Evolutionary conservation across 2,113 vertebrate species (phyloP), one percentile per base, ranked within the genome.

Genomic region (Coreoperca whiteheadi): DNA sequence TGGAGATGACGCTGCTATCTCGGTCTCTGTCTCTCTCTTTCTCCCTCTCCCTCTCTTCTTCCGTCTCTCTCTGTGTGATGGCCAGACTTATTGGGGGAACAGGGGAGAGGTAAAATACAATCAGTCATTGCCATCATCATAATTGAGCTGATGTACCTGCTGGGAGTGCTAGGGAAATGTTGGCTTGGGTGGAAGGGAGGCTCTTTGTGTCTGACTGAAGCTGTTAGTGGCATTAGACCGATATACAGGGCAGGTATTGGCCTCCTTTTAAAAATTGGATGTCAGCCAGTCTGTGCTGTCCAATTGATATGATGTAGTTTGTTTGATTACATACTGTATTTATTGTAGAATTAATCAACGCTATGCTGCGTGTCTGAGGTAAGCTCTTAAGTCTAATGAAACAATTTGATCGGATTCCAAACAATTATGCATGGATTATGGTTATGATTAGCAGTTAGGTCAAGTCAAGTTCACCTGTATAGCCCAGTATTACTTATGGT

Each of bases 101-200:
- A 90, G 92, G 90, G 86, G 86, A 91, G 91, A 89, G 74, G 90
- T 89, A 90, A 93, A 93, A 93, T 82, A 88, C 84, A 92, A 94
- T 95, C 93, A 92, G 84, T 94, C 91, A 91, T 82, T 92, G 88
- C 90, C 89, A 93, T 93, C 90, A 87, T 92, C 90, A 90, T 92
- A 92, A 94, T 93, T 91, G 91, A 93, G 91, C 89, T 88, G 87
- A 94, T 93, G 89, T 92, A 92, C 89, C 87, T 92, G 92, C 89
- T 93, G 87, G 84, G 87, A 87, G 69, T 83, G 86, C 77, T 83
- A 79, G 88, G 84, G 85, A 88, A 86, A 90, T 85, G 82, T 86
- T 90, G 87, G 85, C 87, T 70, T 84, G 69, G 67, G 56, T 85
- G 53, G 54, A 83, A 69, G 87, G 77, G 73, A 83, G 61, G 71